Conservation (phyloP, 1,140 invertebrate genomes). For the Oryctes rhinoceros region DNA sequence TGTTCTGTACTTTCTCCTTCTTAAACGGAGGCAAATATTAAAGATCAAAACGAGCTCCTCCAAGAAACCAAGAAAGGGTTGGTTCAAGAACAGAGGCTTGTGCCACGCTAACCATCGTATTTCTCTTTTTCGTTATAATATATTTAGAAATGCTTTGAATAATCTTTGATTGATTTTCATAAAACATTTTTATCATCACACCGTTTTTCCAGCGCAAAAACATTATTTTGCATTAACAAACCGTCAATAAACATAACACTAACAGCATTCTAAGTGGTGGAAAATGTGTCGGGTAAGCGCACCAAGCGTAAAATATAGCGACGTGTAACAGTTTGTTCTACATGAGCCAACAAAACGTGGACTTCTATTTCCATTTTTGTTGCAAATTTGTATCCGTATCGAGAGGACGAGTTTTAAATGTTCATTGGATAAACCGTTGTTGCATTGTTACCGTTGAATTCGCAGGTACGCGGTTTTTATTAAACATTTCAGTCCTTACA, state of each 20-base stretch:
- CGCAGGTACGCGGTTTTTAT: neutral
- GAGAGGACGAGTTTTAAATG: neutral
- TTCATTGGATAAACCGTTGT: constrained; percentile 3
- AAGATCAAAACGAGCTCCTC: too few relatives aligned
- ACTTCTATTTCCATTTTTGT: constrained; percentile 5
- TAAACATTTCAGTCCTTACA: neutral
- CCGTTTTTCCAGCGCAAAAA: neutral
- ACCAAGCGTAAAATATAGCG: constrained; percentile 1
- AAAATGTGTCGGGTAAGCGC: neutral
- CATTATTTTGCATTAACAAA: neutral
- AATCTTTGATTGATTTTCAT: neutral
- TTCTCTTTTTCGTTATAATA: too few relatives aligned
- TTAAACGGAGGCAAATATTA: too few relatives aligned
- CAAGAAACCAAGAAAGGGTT: too few relatives aligned
- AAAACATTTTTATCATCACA: neutral
- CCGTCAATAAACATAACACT: neutral
- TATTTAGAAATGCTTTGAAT: neutral
- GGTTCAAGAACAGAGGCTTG: too few relatives aligned
- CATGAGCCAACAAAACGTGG: neutral
- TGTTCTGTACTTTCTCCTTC: too few relatives aligned
- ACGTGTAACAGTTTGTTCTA: constrained; percentile 2
- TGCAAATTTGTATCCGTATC: neutral
- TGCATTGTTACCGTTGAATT: neutral
- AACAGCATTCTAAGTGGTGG: neutral
- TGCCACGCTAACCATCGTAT: too few relatives aligned